Base-by-base conservation (phyloP, 2,113 vertebrate genomes). In the Bagarius yarrelli region DNA sequence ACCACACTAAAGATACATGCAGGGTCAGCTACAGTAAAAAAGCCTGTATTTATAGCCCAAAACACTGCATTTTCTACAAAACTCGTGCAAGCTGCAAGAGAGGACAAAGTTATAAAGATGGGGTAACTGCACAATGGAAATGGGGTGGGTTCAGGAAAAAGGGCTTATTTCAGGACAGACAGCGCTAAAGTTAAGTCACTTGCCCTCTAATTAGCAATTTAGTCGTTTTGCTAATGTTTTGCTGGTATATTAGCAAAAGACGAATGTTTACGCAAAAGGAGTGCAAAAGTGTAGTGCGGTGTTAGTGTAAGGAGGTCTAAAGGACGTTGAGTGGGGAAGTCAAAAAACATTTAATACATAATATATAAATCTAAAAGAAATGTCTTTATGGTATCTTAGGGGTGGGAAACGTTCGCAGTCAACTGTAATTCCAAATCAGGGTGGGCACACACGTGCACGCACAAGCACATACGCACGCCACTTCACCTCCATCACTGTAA, bases 1-100 rank as follows among this genome's bases (percentile, higher is more conserved):
- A 89, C 93, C 93, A 93, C 92, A 94, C 89, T 85, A 93, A 93
- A 93, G 90, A 87, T 88, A 91, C 91, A 92, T 90, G 83, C 91
- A 85, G 89, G 92, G 91, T 93, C 93, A 93, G 89, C 88, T 89
- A 89, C 87, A 88, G 89, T 89, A 90, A 91, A 53, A 69, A 64
- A 34, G 88, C 87, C 85, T 94, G 91, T 93, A 93, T 91, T 94
- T 94, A 93, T 88, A 88, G 73, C 21, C 85, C 74, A 80, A 77
- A 88, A 91, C 88, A 87, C 89, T 83, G 79, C 87, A 85, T 86
- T 88, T 88, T 86, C 85, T 89, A 91, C 90, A 93, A 88, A 84
- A 90, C 72, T 91, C 89, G 91, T 89, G 71, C 61, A 76, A 87
- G 88, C 91, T 90, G 88, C 86, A 77, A 88, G 87, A 85, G 76